These are phyloP conservation scores for Agapostemon virescens DNA, from an alignment of 2,888 invertebrate genomes.

Conservation along the genomic window DNA sequence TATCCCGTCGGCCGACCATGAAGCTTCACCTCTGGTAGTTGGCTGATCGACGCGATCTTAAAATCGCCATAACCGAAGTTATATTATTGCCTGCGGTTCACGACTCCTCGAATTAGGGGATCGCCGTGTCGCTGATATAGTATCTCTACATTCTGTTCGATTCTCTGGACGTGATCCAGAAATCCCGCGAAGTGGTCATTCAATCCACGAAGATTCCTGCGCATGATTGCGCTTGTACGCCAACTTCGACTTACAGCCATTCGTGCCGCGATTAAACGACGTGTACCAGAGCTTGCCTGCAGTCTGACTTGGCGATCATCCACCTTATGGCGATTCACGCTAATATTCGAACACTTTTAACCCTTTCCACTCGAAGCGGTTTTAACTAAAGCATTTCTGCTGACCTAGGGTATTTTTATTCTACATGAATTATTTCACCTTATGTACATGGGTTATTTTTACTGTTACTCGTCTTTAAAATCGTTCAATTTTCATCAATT, in stretches of 20 bases:
- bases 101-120: conserved; percentile 31
- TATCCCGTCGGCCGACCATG: neutral
- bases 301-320: neutral
- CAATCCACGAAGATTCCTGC: conserved; percentile 59
- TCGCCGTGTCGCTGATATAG: conserved; percentile 32
- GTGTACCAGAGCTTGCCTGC: conserved; percentile 19
- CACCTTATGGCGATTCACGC: no score
- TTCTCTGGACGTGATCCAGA: conserved; percentile 24
- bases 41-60: conserved; percentile 21
- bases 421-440: no score
- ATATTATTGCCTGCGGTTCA: conserved; percentile 42
- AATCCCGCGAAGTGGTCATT: conserved; percentile 56
- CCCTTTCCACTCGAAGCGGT: no score
- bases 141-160: conserved; percentile 42
- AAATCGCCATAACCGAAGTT: conserved; percentile 34
- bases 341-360: no score
- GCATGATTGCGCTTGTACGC: conserved; percentile 59
- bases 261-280: conserved; percentile 32
- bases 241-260: conserved; percentile 53
- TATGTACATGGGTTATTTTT: no score
- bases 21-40: neutral
- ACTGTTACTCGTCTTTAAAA: no score
- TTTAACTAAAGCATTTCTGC: no score
- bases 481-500: no score
- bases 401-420: no score